Evolutionary conservation across 2,888 invertebrate genomes (phyloP), one percentile per base, ranked within the genome.

Genomic region (Cheilosia scutellata): DNA sequence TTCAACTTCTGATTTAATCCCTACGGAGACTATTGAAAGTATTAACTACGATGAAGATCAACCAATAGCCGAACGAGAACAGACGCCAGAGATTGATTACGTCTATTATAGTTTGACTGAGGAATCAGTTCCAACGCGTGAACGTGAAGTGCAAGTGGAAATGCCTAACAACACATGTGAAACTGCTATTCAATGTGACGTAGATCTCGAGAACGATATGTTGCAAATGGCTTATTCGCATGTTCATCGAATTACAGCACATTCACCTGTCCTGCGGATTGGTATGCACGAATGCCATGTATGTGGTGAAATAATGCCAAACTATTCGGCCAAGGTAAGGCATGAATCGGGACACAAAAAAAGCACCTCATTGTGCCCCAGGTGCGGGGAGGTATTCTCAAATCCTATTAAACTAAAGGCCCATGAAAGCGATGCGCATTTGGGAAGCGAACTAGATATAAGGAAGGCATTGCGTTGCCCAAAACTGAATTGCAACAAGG

Each of bases 401-500:
- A 71, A 33, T 16, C 25, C 37, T 0, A 7, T 27, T 7, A 68
- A 75, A 40, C 44, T 79, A 2, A 25, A 40, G 13, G 47, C 4
- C 0, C 84, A 84, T 9, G 84, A 37, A 37, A 37, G 37, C 37
- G 47, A 13, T 5, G 13, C 3, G 1, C 75, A 84, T 40, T 0
- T n/a, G 6, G 40, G 29, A 2, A 29, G 58, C 2, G 37, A 13
- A 6, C 9, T 63, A 2, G 40, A 63, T 25, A 74, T 83, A 16
- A 70, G 70, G 1, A 84, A 65, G 51, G 75, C 79, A 4, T 9
- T 84, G 3, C 84, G 84, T 13, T 84, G 84, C 13, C 84, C 84
- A 0, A 79, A 84, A 53, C 62, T 79, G 2, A 33, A 84, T 20
- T 84, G 83, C 44, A 31, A 33, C 3, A 79, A 79, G 6, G 83